These are phyloP conservation scores for Microcebus jonahi DNA, from an alignment of 2,113 vertebrate species.

Conservation along the genomic window DNA sequence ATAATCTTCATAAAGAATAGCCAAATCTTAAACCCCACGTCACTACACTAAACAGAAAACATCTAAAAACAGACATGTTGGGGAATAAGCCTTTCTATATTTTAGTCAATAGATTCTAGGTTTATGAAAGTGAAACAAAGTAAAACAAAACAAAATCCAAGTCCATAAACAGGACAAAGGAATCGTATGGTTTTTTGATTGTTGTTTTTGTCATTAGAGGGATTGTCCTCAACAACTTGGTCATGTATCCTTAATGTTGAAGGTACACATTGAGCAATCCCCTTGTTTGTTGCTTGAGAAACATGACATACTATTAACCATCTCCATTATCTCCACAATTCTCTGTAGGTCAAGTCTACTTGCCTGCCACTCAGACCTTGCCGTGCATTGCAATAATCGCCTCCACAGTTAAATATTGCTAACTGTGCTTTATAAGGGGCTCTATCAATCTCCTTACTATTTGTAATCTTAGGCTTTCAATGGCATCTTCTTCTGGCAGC, in stretches of 20 bases:
- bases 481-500: neutral
- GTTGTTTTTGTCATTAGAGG: neutral
- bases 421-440: accelerated
- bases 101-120: neutral
- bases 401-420: neutral
- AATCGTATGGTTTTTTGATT: neutral
- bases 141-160: neutral
- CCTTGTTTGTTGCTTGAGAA: neutral
- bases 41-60: neutral
- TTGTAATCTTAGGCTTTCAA: neutral
- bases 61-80: neutral
- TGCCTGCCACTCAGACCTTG: neutral
- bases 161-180: neutral
- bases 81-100: neutral
- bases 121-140: neutral
- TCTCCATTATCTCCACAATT: neutral
- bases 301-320: no score
- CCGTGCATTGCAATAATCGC: neutral
- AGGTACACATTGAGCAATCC: neutral
- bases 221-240: neutral
- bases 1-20: neutral
- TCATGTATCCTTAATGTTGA: neutral
- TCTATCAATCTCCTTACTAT: neutral
- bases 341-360: neutral
- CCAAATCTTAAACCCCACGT: neutral